Evolutionary conservation across 2,113 vertebrate species (phyloP).

Genomic region (Chloebia gouldiae): DNA sequence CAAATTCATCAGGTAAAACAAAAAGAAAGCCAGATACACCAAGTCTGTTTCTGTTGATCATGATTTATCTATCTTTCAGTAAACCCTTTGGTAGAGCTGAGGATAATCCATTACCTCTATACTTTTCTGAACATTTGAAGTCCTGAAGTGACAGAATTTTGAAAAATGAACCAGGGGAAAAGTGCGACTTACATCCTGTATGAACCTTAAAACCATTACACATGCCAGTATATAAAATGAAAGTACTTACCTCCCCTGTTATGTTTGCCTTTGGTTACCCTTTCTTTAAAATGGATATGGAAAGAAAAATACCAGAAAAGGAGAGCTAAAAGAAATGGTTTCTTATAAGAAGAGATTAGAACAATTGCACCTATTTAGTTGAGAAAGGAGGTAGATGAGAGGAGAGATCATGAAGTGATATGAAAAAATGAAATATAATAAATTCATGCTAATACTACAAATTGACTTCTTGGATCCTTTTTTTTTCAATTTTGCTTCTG

Average conservation of each 20-base stretch:
- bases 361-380: neutral
- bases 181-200: neutral
- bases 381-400: neutral
- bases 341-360: neutral
- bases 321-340: neutral
- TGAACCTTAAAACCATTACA: neutral
- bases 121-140: conserved; percentile 7
- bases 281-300: neutral
- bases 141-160: conserved; percentile 17
- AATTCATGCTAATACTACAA: neutral
- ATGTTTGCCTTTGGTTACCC: neutral
- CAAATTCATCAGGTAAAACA: neutral
- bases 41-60: conserved; percentile 1
- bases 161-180: neutral
- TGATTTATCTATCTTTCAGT: conserved; percentile 24
- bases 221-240: neutral
- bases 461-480: neutral
- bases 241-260: neutral
- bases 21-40: neutral
- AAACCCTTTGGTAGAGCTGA: neutral
- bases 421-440: neutral
- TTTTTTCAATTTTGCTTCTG: neutral
- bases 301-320: neutral
- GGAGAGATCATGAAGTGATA: neutral
- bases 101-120: neutral